Evolutionary conservation across 1,140 invertebrate species (phyloP), one percentile per base, ranked within the genome.

Genomic region (Mya arenaria): DNA sequence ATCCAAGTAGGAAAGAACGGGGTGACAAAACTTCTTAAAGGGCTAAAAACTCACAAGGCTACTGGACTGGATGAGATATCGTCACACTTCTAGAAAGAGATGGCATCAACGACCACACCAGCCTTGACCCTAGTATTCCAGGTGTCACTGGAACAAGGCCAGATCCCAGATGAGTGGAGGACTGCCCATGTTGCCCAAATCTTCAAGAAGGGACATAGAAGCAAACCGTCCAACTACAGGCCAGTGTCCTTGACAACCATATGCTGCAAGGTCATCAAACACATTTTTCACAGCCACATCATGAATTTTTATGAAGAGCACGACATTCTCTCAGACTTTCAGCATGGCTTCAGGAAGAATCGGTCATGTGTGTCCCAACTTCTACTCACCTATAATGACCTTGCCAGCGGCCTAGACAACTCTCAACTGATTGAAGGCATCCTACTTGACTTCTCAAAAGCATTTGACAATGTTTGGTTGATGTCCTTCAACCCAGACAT

Each of bases 221-320:
- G 72, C 36, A 39, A 25, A 19, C 72, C 72, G 23, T 44, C 75
- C 5, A 82, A 82, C 37, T 82, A 82, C 69, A 55, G 73, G 25
- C 84, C 74, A n/a, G 58, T 83, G 5, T 85, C 81, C 1, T 52
- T 85, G 8, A 84, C 69, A 17, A 78, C 72, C 36, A 52, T 83
- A 5, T 78, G 66, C 39, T 74, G 84, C 39, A 83, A 83, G 72
- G 15, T 75, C 4, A 6, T 85, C 19, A 68, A 85, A 39, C 65
- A 83, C 32, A 73, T 85, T 25, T 55, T 85, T 28, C 74, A 73
- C 48, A 74, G 71, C 41, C 62, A 77, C 8, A 36, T 78, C 30
- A 85, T 79, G 44, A 62, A 58, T 13, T 39, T 34, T 32, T 39
- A 74, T 41, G 83, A 74, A 25, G 28, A 60, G 44, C 48, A 82